These are phyloP conservation scores for Ispidina lecontei DNA, from an alignment of 2,797 vertebrate species.

Conservation along the genomic window DNA sequence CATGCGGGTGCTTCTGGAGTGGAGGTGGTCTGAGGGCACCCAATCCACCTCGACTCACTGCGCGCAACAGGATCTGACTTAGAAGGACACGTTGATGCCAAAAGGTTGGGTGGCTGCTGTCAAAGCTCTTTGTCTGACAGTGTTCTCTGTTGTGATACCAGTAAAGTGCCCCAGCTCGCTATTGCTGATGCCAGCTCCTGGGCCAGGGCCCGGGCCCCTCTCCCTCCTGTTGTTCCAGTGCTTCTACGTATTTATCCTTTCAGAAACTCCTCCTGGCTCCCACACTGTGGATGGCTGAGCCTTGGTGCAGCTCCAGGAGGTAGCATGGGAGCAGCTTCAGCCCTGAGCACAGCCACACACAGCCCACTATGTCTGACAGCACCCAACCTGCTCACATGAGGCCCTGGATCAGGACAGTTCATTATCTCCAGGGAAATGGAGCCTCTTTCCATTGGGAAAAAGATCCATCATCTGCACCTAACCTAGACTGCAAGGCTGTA, in stretches of 20 bases:
- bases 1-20: accelerated
- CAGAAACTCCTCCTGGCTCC: background rate
- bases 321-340: background rate
- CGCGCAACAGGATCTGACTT: background rate
- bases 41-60: accelerated
- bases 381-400: accelerated
- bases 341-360: background rate
- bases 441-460: background rate
- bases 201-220: background rate
- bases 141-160: accelerated
- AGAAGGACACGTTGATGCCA: background rate
- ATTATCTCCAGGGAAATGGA: accelerated
- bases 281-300: accelerated
- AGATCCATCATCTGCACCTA: too few species aligned
- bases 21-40: background rate
- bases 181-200: accelerated
- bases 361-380: background rate
- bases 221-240: background rate
- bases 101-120: background rate
- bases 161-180: background rate
- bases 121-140: background rate
- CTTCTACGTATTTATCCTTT: background rate
- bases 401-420: background rate
- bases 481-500: background rate
- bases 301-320: background rate